Base-by-base conservation (phyloP, 1,140 invertebrate species). In the Lineus longissimus region DNA sequence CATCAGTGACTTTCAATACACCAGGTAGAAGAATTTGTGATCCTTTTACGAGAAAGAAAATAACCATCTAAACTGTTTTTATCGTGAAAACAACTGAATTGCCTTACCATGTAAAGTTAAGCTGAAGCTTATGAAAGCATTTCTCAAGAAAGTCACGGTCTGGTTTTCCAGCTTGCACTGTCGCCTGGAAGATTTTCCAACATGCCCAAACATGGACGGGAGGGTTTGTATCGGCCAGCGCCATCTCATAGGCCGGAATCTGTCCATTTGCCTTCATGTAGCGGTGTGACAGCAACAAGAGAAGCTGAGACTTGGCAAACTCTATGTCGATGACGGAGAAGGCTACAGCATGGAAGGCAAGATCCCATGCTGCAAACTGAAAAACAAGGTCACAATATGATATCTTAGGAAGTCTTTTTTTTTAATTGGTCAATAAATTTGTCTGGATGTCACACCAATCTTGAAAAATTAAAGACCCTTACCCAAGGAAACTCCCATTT, bases 401-500 rank as follows among this genome's bases (percentile, higher is more conserved):
- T 11, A 27, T 27, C 15, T n/a, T n/a, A n/a, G n/a, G n/a, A n/a
- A n/a, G n/a, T n/a, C n/a, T n/a, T n/a, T n/a, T n/a, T n/a, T n/a
- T n/a, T n/a, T n/a, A n/a, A n/a, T n/a, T n/a, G n/a, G n/a, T n/a
- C n/a, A n/a, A n/a, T n/a, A n/a, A n/a, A n/a, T n/a, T n/a, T n/a
- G n/a, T n/a, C n/a, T n/a, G n/a, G n/a, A n/a, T n/a, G n/a, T n/a
- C n/a, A n/a, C n/a, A n/a, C n/a, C n/a, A n/a, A n/a, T n/a, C n/a
- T n/a, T n/a, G n/a, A n/a, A n/a, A n/a, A n/a, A n/a, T n/a, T n/a
- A n/a, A n/a, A 58, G 7, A 17, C 7, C 51, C 66, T 70, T 69
- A 82, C 81, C 82, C 82, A 83, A 7, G 82, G 82, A 68, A 81
- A 83, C 66, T 83, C 82, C 82, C 82, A 83, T 62, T 83, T 83